These are phyloP conservation scores for Sarcoramphus papa DNA, from an alignment of 2,797 vertebrate species.

Conservation along the genomic window DNA sequence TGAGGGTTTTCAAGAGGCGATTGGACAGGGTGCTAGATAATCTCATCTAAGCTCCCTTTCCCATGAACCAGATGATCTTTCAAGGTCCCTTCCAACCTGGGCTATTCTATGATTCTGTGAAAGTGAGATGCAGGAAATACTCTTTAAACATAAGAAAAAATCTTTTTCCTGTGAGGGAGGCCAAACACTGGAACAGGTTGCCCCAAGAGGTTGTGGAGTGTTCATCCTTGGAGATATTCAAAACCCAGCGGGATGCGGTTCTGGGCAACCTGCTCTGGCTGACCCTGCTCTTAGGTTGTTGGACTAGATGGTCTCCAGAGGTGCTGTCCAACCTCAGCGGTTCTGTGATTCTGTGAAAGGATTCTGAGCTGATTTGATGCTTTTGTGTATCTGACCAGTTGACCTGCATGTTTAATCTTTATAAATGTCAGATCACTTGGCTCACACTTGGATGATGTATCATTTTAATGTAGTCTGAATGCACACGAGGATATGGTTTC, in stretches of 20 bases:
- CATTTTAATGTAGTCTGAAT: neutral
- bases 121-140: neutral
- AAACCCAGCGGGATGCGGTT: neutral
- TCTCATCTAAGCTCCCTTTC: neutral
- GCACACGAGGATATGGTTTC: neutral
- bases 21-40: too few species aligned
- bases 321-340: neutral
- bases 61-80: neutral
- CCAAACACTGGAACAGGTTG: neutral
- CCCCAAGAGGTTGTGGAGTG: neutral
- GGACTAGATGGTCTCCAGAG: neutral
- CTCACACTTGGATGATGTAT: neutral
- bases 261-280: neutral
- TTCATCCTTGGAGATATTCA: neutral
- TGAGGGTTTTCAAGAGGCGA: too few species aligned
- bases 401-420: neutral
- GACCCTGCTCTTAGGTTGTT: neutral
- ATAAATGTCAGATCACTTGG: neutral
- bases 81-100: neutral
- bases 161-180: neutral
- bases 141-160: neutral
- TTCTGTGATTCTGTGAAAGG: neutral
- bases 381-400: neutral
- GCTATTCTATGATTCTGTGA: neutral
- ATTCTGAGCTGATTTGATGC: neutral